Evolutionary conservation across 2,888 invertebrate species (phyloP), one percentile per base, ranked within the genome.

Genomic region (Mythimna albipuncta): DNA sequence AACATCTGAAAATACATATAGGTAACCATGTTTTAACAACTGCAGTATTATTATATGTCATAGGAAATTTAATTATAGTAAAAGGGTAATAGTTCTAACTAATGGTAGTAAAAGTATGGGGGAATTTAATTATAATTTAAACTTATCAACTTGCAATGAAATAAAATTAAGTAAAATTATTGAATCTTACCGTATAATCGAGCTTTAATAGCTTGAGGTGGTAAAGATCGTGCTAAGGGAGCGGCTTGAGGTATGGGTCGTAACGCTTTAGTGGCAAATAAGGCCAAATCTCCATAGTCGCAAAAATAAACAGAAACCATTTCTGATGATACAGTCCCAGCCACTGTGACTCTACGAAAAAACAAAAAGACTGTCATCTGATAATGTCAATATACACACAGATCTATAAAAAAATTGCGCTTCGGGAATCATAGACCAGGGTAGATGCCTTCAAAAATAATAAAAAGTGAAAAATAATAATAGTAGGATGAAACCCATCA

Each of bases 231-330:
- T 26, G 95, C 96, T 55, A 95, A 88, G 2, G 95, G 94, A 10
- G 90, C 94, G 26, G 81, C 86, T 35, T 87, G 70, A 13, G 96
- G 96, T 85, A 94, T 90, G 6, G 94, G 94, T 13, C 96, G 93
- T 84, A 96, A 88, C 44, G 85, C 87, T 54, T 87, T 86, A 9
- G 86, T 89, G 6, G 91, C 85, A 41, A 97, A 90, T 79, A 97
- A 89, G 35, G 95, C 95, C 78, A 97, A 90, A 86, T 97, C 97
- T n/a, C 97, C 97, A 84, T 93, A 97, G 89, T 97, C 97, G 79
- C 97, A 97, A 89, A 97, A 97, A 82, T 97, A 97, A 54, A 97
- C 97, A 0, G 97, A 96, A 44, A 97, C 96, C 92, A 94, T 95
- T 65, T 95, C 94, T 10, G 93, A 83, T 6, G 96, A 96, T 50